Evolutionary conservation across 2,888 invertebrate species (phyloP).

Genomic region (Callimorpha dominula): DNA sequence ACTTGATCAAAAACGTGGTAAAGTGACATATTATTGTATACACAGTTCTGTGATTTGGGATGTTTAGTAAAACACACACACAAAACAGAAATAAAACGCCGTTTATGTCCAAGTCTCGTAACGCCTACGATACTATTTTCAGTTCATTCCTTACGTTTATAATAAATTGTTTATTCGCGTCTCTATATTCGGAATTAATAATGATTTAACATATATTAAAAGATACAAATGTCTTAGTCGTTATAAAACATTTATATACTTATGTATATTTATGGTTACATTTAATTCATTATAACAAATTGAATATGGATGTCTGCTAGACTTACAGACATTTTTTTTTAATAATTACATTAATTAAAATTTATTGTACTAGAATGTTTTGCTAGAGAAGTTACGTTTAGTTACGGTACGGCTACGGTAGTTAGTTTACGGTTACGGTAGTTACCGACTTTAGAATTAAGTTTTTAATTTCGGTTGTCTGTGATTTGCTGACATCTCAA

Average conservation of each 20-base stretch:
- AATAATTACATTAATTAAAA: neutral
- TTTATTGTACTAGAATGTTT: no score
- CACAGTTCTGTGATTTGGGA: no score
- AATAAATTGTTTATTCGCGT: slow-evolving; percentile 6
- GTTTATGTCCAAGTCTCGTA: no score
- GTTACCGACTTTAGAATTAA: no score
- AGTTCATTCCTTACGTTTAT: neutral
- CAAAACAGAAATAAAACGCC: no score
- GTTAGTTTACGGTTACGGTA: no score
- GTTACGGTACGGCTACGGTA: no score
- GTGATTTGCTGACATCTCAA: no score
- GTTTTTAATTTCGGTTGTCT: no score
- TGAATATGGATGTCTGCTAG: neutral
- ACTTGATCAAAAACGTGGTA: neutral
- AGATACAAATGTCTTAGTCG: neutral
- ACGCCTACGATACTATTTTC: neutral
- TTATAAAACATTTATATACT: neutral
- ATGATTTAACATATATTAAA: slow-evolving; percentile 16
- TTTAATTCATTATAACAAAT: slow-evolving; percentile 5
- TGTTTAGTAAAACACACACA: no score
- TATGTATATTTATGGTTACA: neutral
- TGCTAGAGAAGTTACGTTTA: no score
- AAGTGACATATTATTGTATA: neutral
- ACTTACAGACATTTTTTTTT: neutral
- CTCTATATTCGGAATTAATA: slow-evolving; percentile 32